A percentile compares a stretch with the other conserved stretches of the same genome.
Evolutionary conservation across 2,797 vertebrate species (phyloP).

Genomic region (Enteromius fasciolatus): DNA sequence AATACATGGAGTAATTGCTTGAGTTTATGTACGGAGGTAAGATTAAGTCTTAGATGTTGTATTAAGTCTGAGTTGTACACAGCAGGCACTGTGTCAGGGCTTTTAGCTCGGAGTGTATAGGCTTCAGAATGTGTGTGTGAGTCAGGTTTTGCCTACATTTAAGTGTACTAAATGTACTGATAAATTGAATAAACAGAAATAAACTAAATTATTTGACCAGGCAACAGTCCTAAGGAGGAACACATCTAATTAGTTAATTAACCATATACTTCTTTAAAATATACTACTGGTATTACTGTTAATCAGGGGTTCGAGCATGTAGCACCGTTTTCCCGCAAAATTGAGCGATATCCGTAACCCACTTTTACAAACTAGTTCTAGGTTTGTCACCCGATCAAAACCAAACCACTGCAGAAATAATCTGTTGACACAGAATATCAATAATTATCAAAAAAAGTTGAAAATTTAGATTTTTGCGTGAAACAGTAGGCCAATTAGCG

Average conservation of each 20-base stretch:
- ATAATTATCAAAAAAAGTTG: no score
- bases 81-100: conserved; percentile 2
- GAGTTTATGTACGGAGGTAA: conserved; percentile 2
- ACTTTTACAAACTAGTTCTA: no score
- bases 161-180: conserved; percentile 14
- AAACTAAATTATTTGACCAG: background rate
- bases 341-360: no score
- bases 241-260: background rate
- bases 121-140: conserved; percentile 19
- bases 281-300: background rate
- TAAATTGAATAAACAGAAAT: background rate
- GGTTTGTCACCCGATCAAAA: no score
- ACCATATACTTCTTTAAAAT: background rate
- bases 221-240: background rate
- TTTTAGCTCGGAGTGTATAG: conserved; percentile 3
- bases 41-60: background rate
- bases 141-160: background rate
- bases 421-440: no score
- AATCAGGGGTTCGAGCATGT: background rate
- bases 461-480: no score
- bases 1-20: background rate
- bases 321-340: no score
- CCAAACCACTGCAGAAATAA: no score
- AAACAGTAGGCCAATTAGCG: no score
- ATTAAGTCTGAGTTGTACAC: background rate